A percentile compares a stretch with the other conserved stretches of the same genome.
These are phyloP conservation scores for Carposina sasakii DNA, from an alignment of 1,140 invertebrate species.

Conservation along the genomic window DNA sequence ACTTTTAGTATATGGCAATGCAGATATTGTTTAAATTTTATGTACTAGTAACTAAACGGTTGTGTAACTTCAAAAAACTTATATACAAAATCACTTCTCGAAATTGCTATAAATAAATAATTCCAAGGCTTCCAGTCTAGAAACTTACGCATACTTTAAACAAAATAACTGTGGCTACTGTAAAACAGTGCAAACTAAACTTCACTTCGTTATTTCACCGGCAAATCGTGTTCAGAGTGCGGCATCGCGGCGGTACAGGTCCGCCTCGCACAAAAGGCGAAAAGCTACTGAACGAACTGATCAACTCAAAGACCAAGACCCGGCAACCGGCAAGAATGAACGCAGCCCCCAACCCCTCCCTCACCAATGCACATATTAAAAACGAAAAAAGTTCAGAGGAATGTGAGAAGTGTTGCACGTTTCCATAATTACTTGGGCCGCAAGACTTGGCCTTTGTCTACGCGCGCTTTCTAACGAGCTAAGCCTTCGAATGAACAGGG, in stretches of 20 bases:
- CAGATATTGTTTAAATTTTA: background rate
- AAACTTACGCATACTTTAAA: conserved; percentile 28
- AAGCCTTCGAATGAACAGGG: too few relatives aligned
- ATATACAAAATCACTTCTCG: background rate
- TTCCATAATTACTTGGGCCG: conserved; percentile 41
- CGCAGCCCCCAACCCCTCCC: conserved; percentile 38
- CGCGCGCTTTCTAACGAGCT: too few relatives aligned
- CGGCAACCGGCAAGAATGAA: conserved; percentile 39
- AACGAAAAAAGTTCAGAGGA: conserved; percentile 48
- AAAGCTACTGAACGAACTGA: conserved; percentile 43
- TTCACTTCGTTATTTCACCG: conserved; percentile 29
- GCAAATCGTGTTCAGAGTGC: conserved; percentile 15
- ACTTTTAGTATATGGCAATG: too few relatives aligned
- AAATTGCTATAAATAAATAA: conserved; percentile 5
- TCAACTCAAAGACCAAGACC: conserved; percentile 32
- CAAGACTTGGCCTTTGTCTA: conserved; percentile 35
- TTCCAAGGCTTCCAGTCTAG: conserved; percentile 34
- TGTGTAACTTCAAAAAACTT: background rate
- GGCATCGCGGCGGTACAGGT: conserved; percentile 32
- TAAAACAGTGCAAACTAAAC: conserved; percentile 25
- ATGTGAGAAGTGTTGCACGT: conserved; percentile 43
- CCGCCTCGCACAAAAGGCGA: conserved; percentile 45
- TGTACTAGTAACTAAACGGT: too few relatives aligned
- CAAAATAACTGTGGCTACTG: conserved; percentile 11
- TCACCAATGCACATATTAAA: conserved; percentile 59